Base-by-base conservation (phyloP, 2,113 vertebrate genomes). In the Pteruthius melanotis region DNA sequence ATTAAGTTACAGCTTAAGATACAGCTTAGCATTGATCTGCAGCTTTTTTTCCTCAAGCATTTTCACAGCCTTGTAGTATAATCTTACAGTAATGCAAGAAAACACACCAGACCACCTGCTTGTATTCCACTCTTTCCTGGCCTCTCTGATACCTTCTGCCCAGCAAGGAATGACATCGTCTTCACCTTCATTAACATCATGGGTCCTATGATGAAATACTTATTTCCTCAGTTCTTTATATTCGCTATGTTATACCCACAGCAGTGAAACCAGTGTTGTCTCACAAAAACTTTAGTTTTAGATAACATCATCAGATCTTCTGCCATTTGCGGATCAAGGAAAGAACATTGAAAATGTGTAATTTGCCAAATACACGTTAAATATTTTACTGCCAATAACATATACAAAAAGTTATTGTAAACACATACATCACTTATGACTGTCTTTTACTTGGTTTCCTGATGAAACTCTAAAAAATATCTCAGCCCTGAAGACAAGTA, bases 111-210 rank as follows among this genome's bases (percentile, higher is more conserved):
- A 60, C 64, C 4, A 4, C 53, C 69, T 83, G 5, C 61, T 63
- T 61, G 11, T 26, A 64, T 82, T 87, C 13, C 17, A 47, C 15
- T 59, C 27, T 18, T 93, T 59, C 42, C 23, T 61, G 49, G 22
- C 21, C 33, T 53, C 26, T 15, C 19, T 10, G 7, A 59, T 47
- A 33, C 16, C 15, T 15, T 23, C 15, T 86, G 30, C 47, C 60
- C 39, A 64, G 20, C 3, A 2, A 21, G 37, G 81, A 57, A 50
- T 31, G 20, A 11, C 35, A 66, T 15, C 0, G 0, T 35, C 26
- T 84, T 60, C 27, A 24, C 9, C 5, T 50, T 89, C 7, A 7
- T 74, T 92, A 71, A 70, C 23, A 57, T 80, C 28, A 22, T 5
- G 13, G 18, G 22, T 92, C 39, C 69, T 50, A 57, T n/a, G 8